phyloP scores from a whole-genome alignment of 2,113 vertebrate genomes.

The Rhynchomys soricoides region DNA sequence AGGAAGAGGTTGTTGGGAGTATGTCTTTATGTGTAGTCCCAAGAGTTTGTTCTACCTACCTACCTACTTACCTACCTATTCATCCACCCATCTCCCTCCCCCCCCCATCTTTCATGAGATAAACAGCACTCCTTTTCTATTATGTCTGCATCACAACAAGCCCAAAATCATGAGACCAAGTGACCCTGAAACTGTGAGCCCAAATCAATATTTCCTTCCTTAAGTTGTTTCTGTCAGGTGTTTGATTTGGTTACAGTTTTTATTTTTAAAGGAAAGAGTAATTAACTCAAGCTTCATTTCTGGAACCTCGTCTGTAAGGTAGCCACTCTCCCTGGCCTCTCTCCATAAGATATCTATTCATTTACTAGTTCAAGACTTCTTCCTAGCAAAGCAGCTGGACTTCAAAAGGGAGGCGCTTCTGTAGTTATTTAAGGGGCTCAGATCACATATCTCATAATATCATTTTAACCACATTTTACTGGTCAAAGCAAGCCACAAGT shows the following conservation, averaged over 20 bases:
- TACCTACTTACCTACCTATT: neutral
- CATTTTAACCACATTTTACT: neutral
- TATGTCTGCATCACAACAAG: neutral
- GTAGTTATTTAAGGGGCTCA: neutral
- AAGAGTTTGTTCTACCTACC: neutral
- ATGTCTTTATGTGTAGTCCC: neutral
- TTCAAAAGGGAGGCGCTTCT: neutral
- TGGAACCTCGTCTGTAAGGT: neutral
- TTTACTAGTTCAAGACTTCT: neutral
- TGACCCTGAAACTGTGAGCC: neutral
- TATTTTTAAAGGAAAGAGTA: neutral
- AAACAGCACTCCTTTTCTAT: neutral
- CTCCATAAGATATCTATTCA: neutral
- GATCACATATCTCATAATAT: neutral
- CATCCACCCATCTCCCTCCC: no score
- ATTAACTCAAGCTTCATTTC: neutral
- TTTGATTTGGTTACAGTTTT: neutral
- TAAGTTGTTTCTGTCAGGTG: neutral
- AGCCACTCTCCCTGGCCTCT: neutral
- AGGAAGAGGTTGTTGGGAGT: no score
- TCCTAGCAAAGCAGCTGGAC: neutral
- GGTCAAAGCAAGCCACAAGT: neutral
- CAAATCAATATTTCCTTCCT: neutral
- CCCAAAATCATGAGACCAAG: neutral
- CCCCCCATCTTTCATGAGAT: neutral